phyloP scores from a whole-genome alignment of 1,140 invertebrate genomes.

The Formica exsecta region DNA sequence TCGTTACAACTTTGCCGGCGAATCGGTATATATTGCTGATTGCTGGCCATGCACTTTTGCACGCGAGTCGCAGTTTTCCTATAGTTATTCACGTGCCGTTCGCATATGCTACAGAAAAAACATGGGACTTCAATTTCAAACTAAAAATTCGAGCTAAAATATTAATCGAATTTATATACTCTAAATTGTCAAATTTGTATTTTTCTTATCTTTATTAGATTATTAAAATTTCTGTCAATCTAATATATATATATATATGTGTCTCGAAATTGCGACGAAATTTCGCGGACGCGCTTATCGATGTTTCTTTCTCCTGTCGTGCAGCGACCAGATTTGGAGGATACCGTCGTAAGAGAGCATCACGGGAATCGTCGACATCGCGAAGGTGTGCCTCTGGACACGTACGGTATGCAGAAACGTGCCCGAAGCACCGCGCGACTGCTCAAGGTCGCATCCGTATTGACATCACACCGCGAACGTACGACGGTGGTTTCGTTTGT shows the following conservation, averaged over 20 bases:
- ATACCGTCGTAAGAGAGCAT: background rate
- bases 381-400: slow-evolving; percentile 53
- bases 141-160: background rate
- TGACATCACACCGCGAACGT: slow-evolving; percentile 77
- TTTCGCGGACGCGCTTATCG: slow-evolving; percentile 16
- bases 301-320: slow-evolving; percentile 17
- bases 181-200: no score
- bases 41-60: slow-evolving; percentile 18
- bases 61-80: slow-evolving; percentile 35
- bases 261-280: background rate
- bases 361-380: slow-evolving; percentile 40
- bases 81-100: slow-evolving; percentile 7
- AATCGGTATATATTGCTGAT: slow-evolving; percentile 17
- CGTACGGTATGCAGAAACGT: slow-evolving; percentile 77
- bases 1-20: slow-evolving; percentile 15
- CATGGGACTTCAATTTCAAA: background rate
- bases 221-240: no score
- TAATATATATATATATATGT: no score
- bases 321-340: slow-evolving; percentile 37
- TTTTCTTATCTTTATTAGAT: no score
- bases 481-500: slow-evolving; percentile 72
- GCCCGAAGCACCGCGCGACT: slow-evolving; percentile 71
- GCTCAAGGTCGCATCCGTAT: slow-evolving; percentile 80
- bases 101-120: background rate
- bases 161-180: slow-evolving; percentile 7